Evolutionary conservation across 1,140 invertebrate species (phyloP).

Genomic region (Hyles euphorbiae): DNA sequence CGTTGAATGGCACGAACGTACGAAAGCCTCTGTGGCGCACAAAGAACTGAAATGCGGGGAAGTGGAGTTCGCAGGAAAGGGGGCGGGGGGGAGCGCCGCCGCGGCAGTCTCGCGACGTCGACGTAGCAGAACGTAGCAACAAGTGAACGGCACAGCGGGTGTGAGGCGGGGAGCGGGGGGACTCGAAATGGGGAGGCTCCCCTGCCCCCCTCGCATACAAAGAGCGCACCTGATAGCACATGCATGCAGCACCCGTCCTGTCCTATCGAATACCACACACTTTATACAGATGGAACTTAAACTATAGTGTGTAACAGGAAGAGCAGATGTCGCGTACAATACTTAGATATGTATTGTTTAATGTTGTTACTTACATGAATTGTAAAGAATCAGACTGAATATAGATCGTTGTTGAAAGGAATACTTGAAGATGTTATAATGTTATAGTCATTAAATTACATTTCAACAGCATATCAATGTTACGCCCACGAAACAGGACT

Average conservation of each 20-base stretch:
- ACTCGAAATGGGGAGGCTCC: conserved; percentile 30
- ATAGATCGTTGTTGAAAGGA: background rate
- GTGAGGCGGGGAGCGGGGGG: conserved; percentile 37
- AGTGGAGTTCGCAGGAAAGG: conserved; percentile 45
- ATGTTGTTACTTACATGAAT: no score
- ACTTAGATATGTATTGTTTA: no score
- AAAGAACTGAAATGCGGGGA: conserved; percentile 69
- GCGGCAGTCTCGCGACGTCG: conserved; percentile 53
- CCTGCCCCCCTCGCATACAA: conserved; percentile 38
- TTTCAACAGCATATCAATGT: background rate
- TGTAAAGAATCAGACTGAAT: background rate
- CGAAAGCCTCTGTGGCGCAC: conserved; percentile 55
- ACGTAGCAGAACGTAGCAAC: conserved; percentile 68
- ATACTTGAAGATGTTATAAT: no score
- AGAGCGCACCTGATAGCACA: conserved; percentile 59
- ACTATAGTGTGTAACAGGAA: conserved; percentile 34
- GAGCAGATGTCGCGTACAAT: conserved; percentile 40
- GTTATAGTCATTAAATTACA: no score
- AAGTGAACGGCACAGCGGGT: conserved; percentile 66
- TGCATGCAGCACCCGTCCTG: conserved; percentile 42
- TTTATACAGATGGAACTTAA: no score
- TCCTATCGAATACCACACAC: no score
- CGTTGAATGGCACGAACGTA: conserved; percentile 45
- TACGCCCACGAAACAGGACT: conserved; percentile 6
- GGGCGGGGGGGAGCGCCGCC: conserved; percentile 36